Evolutionary conservation across 2,113 vertebrate genomes (phyloP).

Genomic region (Cyphomyrus plagiostoma): DNA sequence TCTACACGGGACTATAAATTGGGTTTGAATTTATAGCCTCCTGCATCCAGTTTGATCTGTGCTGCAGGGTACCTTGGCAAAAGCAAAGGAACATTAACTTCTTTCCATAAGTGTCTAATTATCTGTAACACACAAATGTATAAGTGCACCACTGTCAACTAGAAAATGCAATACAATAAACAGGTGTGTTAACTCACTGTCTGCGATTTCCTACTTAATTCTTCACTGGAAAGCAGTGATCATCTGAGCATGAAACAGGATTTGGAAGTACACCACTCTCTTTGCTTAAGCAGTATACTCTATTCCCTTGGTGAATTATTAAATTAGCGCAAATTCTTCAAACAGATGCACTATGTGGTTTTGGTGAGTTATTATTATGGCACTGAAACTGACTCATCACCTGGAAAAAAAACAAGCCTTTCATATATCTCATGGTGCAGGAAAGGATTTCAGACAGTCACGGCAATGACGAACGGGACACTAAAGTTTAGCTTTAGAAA

Average conservation of each 20-base stretch:
- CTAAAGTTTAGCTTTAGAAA: constrained; percentile 32
- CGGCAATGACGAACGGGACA: constrained; percentile 28
- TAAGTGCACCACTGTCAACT: neutral
- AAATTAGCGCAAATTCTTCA: neutral
- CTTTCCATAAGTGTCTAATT: neutral
- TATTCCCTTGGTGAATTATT: neutral
- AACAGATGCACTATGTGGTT: neutral
- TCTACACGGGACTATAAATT: neutral
- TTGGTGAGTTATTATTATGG: neutral
- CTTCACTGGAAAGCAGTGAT: neutral
- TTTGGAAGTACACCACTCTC: neutral
- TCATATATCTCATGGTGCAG: constrained; percentile 28
- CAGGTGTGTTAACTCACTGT: neutral
- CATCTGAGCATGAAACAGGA: neutral
- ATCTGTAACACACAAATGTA: neutral
- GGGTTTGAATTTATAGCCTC: neutral
- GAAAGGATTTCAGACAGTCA: constrained; percentile 28
- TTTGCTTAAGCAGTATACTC: neutral
- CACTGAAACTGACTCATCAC: neutral
- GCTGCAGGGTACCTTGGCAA: neutral
- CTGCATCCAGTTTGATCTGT: neutral
- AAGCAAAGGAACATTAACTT: neutral
- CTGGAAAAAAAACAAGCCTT: neutral
- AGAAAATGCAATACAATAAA: neutral
- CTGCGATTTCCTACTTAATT: neutral